Percentiles rank a stretch among this genome's conserved stretches.
These are phyloP conservation scores for Astreopora myriophthalma DNA, from an alignment of 64 coral and sea anemone species.

Conservation along the genomic window DNA sequence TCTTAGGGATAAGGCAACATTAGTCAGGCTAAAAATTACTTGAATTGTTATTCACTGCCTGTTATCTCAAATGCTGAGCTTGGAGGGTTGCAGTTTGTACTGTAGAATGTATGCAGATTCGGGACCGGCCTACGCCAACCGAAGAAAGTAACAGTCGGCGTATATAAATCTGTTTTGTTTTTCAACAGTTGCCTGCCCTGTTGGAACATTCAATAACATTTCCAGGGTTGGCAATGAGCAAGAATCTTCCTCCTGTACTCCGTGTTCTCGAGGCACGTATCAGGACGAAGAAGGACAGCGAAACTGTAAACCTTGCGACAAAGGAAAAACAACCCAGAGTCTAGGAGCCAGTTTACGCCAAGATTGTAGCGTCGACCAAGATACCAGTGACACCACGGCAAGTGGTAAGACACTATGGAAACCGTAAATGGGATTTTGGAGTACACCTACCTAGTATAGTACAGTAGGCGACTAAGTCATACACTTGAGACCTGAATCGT, in stretches of 20 bases:
- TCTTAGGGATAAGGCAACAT: neutral
- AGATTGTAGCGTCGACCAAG: neutral
- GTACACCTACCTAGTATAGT: neutral
- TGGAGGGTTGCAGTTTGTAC: neutral
- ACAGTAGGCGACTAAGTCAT: neutral
- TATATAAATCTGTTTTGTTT: neutral
- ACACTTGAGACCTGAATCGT: neutral
- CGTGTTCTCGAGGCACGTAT: constrained; percentile 29
- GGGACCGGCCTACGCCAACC: neutral
- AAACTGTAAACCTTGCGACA: constrained; percentile 8
- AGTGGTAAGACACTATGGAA: neutral
- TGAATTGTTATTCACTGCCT: neutral
- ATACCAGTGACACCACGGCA: neutral
- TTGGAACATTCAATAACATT: constrained; percentile 40
- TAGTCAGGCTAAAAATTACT: neutral
- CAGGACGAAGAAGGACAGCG: constrained; percentile 27
- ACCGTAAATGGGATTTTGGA: neutral
- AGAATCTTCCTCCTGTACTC: constrained; percentile 2
- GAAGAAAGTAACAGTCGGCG: neutral
- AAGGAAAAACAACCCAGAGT: constrained; percentile 29
- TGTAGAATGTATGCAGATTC: neutral
- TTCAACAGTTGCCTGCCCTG: constrained; percentile 36
- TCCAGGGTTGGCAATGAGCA: neutral
- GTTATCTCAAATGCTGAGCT: neutral
- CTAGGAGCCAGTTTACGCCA: neutral